Evolutionary conservation across 2,888 invertebrate genomes (phyloP).

Genomic region (Aleiodes alternator): DNA sequence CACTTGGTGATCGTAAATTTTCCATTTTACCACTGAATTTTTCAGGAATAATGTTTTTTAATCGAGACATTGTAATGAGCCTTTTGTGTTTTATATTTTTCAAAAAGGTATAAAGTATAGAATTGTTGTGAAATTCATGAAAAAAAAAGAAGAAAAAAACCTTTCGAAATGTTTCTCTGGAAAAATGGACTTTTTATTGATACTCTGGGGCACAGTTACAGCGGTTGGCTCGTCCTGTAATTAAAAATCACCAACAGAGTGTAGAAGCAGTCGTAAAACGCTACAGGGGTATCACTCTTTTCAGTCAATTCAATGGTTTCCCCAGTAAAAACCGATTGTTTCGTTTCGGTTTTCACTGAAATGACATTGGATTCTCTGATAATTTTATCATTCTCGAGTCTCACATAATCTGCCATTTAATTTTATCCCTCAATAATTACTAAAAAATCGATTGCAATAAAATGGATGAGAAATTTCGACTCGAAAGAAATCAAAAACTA

Average conservation of each 20-base stretch:
- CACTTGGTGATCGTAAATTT: slow-evolving; percentile 11
- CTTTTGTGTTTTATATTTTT: not conserved
- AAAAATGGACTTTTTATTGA: too few relatives aligned
- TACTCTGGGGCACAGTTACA: not conserved
- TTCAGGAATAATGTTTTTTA: slow-evolving; percentile 2
- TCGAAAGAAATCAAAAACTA: not conserved
- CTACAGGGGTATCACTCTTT: slow-evolving; percentile 14
- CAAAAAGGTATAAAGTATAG: too few relatives aligned
- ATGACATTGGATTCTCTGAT: not conserved
- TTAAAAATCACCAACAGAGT: slow-evolving; percentile 34
- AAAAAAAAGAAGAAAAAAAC: not conserved
- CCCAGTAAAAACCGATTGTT: slow-evolving; percentile 10
- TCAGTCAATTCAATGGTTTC: slow-evolving; percentile 36
- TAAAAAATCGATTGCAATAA: not conserved
- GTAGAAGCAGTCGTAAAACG: slow-evolving; percentile 13
- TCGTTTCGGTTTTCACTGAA: not conserved
- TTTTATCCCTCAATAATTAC: too few relatives aligned
- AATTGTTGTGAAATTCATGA: not conserved
- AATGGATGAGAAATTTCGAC: not conserved
- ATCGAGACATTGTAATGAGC: not conserved
- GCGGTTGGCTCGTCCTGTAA: slow-evolving; percentile 1
- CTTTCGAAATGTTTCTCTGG: not conserved
- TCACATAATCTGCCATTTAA: not conserved
- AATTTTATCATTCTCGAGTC: not conserved
- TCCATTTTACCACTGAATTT: not conserved